These are phyloP conservation scores for Numida meleagris DNA, from an alignment of 2,113 vertebrate species.

Conservation along the genomic window DNA sequence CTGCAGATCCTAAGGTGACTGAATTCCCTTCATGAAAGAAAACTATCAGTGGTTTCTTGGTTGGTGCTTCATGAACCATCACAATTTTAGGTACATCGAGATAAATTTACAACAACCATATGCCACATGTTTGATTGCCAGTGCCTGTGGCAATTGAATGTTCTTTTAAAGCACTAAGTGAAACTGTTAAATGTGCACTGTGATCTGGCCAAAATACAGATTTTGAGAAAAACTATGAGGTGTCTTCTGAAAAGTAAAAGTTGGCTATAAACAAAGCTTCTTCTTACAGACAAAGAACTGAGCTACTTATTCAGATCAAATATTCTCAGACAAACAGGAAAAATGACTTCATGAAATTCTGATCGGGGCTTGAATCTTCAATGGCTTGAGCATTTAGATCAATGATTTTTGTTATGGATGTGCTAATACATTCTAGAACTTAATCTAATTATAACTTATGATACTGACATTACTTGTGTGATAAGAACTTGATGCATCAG, in stretches of 20 bases:
- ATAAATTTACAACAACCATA: neutral
- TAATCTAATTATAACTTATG: neutral
- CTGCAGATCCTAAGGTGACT: neutral
- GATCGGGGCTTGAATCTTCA: neutral
- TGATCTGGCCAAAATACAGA: neutral
- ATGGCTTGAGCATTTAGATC: neutral
- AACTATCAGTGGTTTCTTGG: neutral
- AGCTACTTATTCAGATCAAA: neutral
- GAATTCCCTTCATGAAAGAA: neutral
- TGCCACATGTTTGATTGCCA: neutral
- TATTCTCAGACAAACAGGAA: neutral
- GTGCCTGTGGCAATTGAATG: neutral
- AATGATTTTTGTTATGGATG: neutral
- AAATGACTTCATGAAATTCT: neutral
- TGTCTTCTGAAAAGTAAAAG: neutral
- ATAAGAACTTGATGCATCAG: neutral
- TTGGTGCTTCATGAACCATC: neutral
- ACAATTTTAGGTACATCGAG: neutral
- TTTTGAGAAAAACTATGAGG: fast-evolving
- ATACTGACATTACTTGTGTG: neutral
- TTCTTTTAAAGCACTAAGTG: neutral
- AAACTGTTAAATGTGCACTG: neutral
- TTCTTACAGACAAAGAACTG: neutral
- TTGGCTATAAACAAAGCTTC: neutral
- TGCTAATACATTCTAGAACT: neutral